Base-by-base conservation (phyloP, 2,888 invertebrate species). In the Drepana falcataria region DNA sequence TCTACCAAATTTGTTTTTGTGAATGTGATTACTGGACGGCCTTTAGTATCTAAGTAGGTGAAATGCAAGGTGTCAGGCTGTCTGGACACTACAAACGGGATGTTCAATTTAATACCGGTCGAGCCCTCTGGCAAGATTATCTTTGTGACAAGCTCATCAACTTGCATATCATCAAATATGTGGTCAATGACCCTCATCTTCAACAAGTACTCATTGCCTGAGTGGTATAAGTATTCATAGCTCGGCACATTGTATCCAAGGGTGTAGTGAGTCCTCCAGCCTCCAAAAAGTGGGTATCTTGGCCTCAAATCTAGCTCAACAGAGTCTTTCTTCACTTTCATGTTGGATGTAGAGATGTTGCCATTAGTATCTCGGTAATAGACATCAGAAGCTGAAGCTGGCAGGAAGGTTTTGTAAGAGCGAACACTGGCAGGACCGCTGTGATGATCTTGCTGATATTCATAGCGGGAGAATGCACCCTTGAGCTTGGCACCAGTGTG, bases 321-420 rank as follows among this genome's bases (percentile, higher is more conserved):
- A 47, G 97, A 95, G 77, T 99, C 98, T 65, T 96, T 96, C 66
- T 96, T 93, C 35, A 96, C 91, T 63, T 95, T 93, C 91, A 99
- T 95, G 81, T 97, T 96, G 0, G 98, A 98, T 6, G 99, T 99
- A 0, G 99, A 99, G 73, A 99, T 99, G 83, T 99, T 99, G 47
- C 98, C 99, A 81, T 99, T 99, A 65, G 98, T 98, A 84, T 99
- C 99, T 54, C 93, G 77, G 83, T 99, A 99, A 85, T 99, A 99
- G 7, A 99, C 97, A 84, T 98, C 98, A 48, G 95, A 94, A 0
- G 99, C 99, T 44, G 98, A 94, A 0, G 98, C 96, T 9, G 96
- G 96, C 33, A 96, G 80, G 59, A 95, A 85, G 0, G 96, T 98
- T 86, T 96, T 97, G 83, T 98, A 99, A 1, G 96, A 95, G 75